Evolutionary conservation across 2,888 invertebrate genomes (phyloP), one percentile per base, ranked within the genome.

Genomic region (Pardosa pseudoannulata): DNA sequence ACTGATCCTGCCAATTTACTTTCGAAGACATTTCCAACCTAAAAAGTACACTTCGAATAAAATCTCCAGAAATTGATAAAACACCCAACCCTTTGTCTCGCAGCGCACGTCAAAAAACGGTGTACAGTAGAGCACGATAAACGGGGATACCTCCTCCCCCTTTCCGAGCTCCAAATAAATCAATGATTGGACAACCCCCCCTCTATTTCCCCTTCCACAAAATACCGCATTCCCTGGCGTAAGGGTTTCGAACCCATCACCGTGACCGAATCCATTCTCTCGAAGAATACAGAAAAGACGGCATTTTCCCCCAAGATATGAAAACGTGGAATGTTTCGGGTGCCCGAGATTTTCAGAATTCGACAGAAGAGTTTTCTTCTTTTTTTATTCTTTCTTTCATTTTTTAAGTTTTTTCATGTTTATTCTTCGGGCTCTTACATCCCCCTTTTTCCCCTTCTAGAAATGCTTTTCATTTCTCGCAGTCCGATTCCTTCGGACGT

Each of bases 81-180:
- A 11, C n/a, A 2, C 9, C 16, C 16, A 46, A 46, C 16, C 6
- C 16, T 46, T 46, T 16, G 5, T 11, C 5, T 36, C 36, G 5
- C 6, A 1, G 41, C 16, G 41, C 41, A 46, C 16, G 41, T 46
- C 16, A 11, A 46, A 46, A 13, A 16, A 11, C 16, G 6, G 2
- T n/a, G n/a, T 2, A 13, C 41, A 46, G 41, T 16, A 9, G 16
- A 1, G 11, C 7, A 46, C 41, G 41, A 46, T 46, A 46, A 46
- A 46, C 41, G 41, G 11, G 2, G 16, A n/a, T n/a, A n/a, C n/a
- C n/a, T n/a, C n/a, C n/a, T n/a, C n/a, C n/a, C n/a, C n/a, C n/a
- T n/a, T n/a, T n/a, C n/a, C n/a, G n/a, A n/a, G n/a, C n/a, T n/a
- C 41, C 13, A 46, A 46, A 46, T 46, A 46, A 46, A 46, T 46